Evolutionary conservation across 2,113 vertebrate genomes (phyloP).

Genomic region (Alexandromys fortis): DNA sequence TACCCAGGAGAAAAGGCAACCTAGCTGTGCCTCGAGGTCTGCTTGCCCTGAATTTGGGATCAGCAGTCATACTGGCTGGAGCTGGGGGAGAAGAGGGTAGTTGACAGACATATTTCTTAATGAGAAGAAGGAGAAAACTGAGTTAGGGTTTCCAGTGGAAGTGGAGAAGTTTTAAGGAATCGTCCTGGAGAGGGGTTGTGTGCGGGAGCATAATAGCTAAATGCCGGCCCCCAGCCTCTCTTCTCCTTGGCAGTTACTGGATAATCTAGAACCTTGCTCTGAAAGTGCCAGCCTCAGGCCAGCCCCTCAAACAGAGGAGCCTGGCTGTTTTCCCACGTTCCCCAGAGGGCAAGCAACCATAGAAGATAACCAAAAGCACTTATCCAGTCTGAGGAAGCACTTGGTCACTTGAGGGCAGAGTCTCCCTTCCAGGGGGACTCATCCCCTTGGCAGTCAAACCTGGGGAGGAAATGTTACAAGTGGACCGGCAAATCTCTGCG

Average conservation of each 20-base stretch:
- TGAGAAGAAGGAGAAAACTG: constrained; percentile 22
- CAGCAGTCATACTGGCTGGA: accelerated
- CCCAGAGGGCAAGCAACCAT: neutral
- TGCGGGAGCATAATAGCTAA: neutral
- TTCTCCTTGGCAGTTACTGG: neutral
- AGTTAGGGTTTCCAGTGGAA: neutral
- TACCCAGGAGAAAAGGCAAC: neutral
- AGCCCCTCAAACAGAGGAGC: neutral
- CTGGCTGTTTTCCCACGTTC: neutral
- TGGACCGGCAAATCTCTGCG: too few relatives aligned
- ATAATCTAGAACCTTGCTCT: constrained; percentile 7
- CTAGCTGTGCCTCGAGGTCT: neutral
- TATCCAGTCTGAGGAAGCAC: accelerated
- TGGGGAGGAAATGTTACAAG: too few relatives aligned
- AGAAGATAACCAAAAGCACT: neutral
- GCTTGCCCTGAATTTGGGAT: neutral
- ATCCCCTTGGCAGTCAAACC: neutral
- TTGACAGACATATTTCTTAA: neutral
- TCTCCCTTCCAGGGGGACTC: neutral
- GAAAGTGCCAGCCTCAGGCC: neutral
- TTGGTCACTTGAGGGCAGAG: neutral
- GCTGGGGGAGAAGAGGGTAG: neutral
- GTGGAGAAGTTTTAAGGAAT: neutral
- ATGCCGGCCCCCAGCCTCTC: neutral
- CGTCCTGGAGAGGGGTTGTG: neutral